Evolutionary conservation across 2,797 vertebrate species (phyloP).

Genomic region (Polyboroides typus): DNA sequence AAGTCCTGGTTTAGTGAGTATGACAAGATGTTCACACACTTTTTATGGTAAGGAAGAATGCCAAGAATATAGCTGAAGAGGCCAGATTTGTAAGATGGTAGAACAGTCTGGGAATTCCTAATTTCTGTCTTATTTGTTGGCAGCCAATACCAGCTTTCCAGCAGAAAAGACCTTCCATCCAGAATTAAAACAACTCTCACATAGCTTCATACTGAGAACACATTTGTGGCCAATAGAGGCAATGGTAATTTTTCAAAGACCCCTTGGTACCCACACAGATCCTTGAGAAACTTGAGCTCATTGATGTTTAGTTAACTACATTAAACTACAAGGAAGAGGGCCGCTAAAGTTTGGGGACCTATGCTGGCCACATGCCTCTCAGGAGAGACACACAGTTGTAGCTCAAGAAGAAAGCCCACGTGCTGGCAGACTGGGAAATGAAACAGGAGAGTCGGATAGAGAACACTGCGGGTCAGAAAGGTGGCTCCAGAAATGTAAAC

Average conservation of each 20-base stretch:
- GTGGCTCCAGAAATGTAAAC: background rate
- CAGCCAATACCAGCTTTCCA: background rate
- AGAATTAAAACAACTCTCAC: background rate
- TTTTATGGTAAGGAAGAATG: background rate
- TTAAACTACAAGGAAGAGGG: background rate
- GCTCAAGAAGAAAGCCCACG: background rate
- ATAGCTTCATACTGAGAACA: background rate
- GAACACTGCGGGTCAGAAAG: background rate
- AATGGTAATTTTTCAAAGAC: background rate
- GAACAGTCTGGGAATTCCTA: conserved; percentile 8
- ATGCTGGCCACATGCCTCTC: background rate
- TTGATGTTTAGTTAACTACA: background rate
- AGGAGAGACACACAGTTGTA: background rate
- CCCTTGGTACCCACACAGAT: background rate
- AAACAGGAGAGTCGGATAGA: background rate
- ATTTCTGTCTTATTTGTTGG: background rate
- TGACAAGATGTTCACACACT: conserved; percentile 31
- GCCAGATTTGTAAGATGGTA: background rate
- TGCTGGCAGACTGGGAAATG: background rate
- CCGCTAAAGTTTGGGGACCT: background rate
- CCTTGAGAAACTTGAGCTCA: background rate
- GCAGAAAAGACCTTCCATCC: background rate
- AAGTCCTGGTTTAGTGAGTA: background rate
- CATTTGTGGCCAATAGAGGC: background rate
- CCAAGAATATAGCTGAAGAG: conserved; percentile 2